phyloP scores from a whole-genome alignment of 2,797 vertebrate genomes.

The Darevskia mixta region DNA sequence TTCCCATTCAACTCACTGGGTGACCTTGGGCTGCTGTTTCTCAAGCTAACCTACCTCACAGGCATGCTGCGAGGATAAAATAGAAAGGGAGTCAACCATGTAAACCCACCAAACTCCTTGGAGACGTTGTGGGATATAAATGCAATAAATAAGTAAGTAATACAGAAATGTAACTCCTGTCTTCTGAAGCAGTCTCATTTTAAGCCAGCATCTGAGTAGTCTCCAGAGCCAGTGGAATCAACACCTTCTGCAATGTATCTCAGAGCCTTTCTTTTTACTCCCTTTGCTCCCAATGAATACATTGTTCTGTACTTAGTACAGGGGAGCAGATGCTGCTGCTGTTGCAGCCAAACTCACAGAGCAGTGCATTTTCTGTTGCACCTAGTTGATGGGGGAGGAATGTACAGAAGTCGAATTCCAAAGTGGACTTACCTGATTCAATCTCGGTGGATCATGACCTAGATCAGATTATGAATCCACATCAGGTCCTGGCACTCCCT shows the following conservation, averaged over 20 bases:
- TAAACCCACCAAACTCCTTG: neutral
- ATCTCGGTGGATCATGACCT: too few relatives aligned
- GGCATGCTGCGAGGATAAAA: neutral
- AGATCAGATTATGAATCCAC: too few relatives aligned
- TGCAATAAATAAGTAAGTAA: neutral
- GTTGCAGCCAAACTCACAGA: neutral
- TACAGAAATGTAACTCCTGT: neutral
- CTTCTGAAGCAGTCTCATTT: neutral
- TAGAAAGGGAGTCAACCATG: neutral
- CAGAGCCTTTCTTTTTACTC: constrained; percentile 14
- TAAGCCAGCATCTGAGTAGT: neutral
- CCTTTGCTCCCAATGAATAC: neutral
- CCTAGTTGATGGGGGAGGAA: too few relatives aligned
- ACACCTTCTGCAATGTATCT: neutral
- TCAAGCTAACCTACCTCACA: too few relatives aligned
- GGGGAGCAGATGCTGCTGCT: neutral
- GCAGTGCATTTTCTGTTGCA: neutral
- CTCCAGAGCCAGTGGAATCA: neutral
- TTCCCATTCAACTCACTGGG: neutral
- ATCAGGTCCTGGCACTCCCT: too few relatives aligned
- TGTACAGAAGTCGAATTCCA: too few relatives aligned
- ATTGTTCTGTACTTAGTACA: neutral
- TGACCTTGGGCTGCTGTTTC: neutral
- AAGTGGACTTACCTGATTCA: too few relatives aligned
- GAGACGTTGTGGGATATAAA: neutral